Evolutionary conservation across 2,797 vertebrate species (phyloP).

Genomic region (Trichosurus vulpecula): DNA sequence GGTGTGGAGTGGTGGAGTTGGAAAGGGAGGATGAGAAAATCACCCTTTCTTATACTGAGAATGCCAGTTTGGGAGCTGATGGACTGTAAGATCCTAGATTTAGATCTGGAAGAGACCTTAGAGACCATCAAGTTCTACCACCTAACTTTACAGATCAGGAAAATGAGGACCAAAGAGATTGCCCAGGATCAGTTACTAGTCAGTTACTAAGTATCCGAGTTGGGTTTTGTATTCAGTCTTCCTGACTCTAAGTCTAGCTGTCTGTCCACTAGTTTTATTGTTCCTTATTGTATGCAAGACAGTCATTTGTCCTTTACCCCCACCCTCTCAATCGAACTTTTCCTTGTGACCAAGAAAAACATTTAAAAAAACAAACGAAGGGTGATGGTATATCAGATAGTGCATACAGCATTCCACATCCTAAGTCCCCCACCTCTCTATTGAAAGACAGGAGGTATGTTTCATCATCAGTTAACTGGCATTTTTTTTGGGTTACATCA

Average conservation of each 20-base stretch:
- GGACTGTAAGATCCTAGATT: not conserved
- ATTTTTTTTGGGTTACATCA: not conserved
- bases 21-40: not conserved
- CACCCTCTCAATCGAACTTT: not conserved
- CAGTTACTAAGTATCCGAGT: not conserved
- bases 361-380: not conserved
- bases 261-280: not conserved
- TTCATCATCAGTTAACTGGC: not conserved
- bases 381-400: not conserved
- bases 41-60: slow-evolving; percentile 25
- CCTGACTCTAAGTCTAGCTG: not conserved
- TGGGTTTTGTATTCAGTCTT: not conserved
- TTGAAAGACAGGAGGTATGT: not conserved
- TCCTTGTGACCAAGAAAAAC: not conserved
- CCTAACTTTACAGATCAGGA: not conserved
- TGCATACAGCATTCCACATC: not conserved
- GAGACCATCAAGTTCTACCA: not conserved
- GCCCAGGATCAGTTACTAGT: not conserved
- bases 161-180: not conserved
- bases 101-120: not conserved
- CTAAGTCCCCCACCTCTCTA: not conserved
- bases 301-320: not conserved
- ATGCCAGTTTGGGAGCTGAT: not conserved
- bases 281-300: not conserved
- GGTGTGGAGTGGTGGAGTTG: not conserved